phyloP scores from a whole-genome alignment of 2,113 vertebrate genomes.

The Pangasianodon hypophthalmus region DNA sequence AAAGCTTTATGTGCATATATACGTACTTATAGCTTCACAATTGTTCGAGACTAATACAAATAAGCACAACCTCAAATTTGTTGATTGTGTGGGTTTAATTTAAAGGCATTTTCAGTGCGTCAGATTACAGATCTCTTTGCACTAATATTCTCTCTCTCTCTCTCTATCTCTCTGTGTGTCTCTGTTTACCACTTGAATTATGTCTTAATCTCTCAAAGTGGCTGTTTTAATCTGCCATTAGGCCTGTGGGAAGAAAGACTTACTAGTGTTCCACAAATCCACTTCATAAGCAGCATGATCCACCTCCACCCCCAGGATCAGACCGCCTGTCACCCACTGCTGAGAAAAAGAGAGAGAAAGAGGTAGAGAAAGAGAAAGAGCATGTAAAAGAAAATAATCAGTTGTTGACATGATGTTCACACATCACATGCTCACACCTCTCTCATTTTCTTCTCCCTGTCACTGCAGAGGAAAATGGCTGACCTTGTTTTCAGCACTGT shows the following conservation, averaged over 20 bases:
- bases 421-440: not conserved
- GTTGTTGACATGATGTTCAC: not conserved
- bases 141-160: not conserved
- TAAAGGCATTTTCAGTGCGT: too few relatives aligned
- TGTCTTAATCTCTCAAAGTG: conserved; percentile 18
- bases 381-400: not conserved
- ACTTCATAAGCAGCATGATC: conserved; percentile 30
- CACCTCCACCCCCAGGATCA: conserved; percentile 18
- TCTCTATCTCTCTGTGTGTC: not conserved
- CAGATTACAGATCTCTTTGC: not conserved
- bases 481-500: conserved; percentile 4
- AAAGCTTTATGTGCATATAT: not conserved
- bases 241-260: conserved; percentile 29
- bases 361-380: not conserved
- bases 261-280: conserved; percentile 45
- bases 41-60: not conserved
- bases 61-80: not conserved
- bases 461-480: not conserved
- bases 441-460: not conserved
- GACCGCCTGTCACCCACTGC: not conserved
- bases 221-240: conserved; percentile 49
- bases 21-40: not conserved
- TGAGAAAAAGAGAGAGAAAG: not conserved
- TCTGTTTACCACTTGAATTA: not conserved
- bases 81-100: too few relatives aligned